Percentiles rank a stretch among this genome's conserved stretches.
These are phyloP conservation scores for Dendroctonus valens DNA, from an alignment of 1,140 invertebrate genomes.

Conservation along the genomic window DNA sequence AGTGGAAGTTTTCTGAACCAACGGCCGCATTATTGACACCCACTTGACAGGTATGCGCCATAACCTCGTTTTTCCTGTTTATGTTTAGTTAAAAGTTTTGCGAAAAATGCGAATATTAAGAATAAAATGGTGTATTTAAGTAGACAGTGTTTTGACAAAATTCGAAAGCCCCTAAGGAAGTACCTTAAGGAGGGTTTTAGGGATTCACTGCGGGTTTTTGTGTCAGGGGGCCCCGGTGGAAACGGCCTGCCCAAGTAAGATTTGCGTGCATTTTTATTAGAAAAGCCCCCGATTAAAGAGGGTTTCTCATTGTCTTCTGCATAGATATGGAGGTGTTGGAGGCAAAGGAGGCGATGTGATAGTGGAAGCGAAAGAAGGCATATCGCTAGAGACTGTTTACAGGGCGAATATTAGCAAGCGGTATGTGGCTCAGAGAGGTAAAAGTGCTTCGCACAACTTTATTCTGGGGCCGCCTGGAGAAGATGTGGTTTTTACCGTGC, in stretches of 20 bases:
- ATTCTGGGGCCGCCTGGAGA: slow-evolving; percentile 72
- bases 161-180: slow-evolving; percentile 46
- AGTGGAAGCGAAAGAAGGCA: slow-evolving; percentile 63
- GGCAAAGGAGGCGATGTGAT: slow-evolving; percentile 83
- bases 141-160: slow-evolving; percentile 40
- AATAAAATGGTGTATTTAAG: slow-evolving; percentile 51
- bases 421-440: slow-evolving; percentile 63
- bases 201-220: slow-evolving; percentile 70
- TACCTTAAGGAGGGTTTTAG: slow-evolving; percentile 60
- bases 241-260: slow-evolving; percentile 50
- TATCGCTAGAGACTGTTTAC: slow-evolving; percentile 59
- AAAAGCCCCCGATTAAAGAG: not conserved
- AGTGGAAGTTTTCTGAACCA: too few species aligned
- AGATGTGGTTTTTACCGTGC: slow-evolving; percentile 71
- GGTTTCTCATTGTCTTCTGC: not conserved
- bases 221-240: slow-evolving; percentile 75
- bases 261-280: too few species aligned
- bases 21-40: too few species aligned
- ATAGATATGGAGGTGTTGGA: slow-evolving; percentile 80
- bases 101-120: not conserved
- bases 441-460: slow-evolving; percentile 67
- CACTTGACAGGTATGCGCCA: too few species aligned
- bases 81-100: too few species aligned
- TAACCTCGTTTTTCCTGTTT: too few species aligned
- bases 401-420: slow-evolving; percentile 57